Percentiles rank a stretch among this genome's conserved stretches.
Evolutionary conservation across 2,888 invertebrate species (phyloP).

Genomic region (Drosophila dives): DNA sequence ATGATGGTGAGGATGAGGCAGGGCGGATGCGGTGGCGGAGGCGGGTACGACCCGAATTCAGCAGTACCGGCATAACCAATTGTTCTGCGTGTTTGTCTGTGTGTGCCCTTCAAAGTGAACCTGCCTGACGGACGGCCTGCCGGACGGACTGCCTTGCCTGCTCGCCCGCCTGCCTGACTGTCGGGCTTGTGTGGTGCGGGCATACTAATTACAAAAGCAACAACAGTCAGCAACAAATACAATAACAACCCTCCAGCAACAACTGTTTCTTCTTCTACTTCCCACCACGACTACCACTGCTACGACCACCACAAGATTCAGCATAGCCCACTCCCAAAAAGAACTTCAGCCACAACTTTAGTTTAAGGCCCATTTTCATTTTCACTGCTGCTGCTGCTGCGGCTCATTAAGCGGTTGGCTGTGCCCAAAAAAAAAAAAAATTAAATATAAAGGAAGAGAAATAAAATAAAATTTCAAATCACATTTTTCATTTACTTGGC

Average conservation of each 20-base stretch:
- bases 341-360: slow-evolving; percentile 29
- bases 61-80: slow-evolving; percentile 42
- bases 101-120: slow-evolving; percentile 61
- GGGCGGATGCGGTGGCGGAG: neutral
- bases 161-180: slow-evolving; percentile 26
- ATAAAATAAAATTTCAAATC: slow-evolving; percentile 62
- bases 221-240: slow-evolving; percentile 26
- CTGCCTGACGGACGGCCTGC: slow-evolving; percentile 27
- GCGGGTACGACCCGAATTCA: slow-evolving; percentile 14
- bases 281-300: neutral
- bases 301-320: neutral
- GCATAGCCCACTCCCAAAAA: slow-evolving; percentile 20
- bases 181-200: slow-evolving; percentile 54
- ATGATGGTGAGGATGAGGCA: neutral
- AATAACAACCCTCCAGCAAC: slow-evolving; percentile 52
- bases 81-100: slow-evolving; percentile 28
- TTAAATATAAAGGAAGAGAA: neutral
- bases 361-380: slow-evolving; percentile 27
- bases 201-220: slow-evolving; percentile 71
- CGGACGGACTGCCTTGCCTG: neutral
- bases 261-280: slow-evolving; percentile 40
- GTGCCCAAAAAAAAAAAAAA: slow-evolving; percentile 30
- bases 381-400: slow-evolving; percentile 31
- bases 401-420: slow-evolving; percentile 50
- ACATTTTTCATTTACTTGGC: slow-evolving; percentile 50